A percentile compares a stretch with the other conserved stretches of the same genome.
Evolutionary conservation across 2,888 invertebrate species (phyloP).

Genomic region (Cancer borealis): DNA sequence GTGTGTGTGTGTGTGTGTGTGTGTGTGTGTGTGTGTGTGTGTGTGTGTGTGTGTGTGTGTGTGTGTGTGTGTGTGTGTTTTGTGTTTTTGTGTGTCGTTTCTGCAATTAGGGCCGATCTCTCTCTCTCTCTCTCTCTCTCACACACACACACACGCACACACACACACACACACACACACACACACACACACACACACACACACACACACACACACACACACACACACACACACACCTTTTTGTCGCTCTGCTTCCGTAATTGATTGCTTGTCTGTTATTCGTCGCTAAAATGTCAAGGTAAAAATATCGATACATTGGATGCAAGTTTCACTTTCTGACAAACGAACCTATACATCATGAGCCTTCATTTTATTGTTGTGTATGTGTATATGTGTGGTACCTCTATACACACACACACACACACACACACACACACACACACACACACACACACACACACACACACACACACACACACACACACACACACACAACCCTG

Average conservation of each 20-base stretch:
- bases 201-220: neutral
- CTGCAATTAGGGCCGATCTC: neutral
- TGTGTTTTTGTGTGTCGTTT: too few relatives aligned
- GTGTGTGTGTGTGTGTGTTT: too few relatives aligned
- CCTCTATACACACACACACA: neutral
- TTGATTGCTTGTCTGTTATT: neutral
- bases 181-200: neutral
- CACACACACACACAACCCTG: neutral
- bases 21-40: constrained; percentile 21
- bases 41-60: neutral
- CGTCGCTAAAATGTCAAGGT: neutral
- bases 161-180: neutral
- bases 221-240: neutral
- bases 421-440: constrained; percentile 43
- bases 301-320: neutral
- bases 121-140: constrained; percentile 6
- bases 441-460: constrained; percentile 10
- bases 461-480: constrained; percentile 16
- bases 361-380: neutral
- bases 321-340: neutral
- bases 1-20: constrained; percentile 28
- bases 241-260: neutral
- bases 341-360: neutral
- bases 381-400: constrained; percentile 20
- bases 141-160: constrained; percentile 42